These are phyloP conservation scores for Oxygymnocypris stewartii DNA, from an alignment of 2,113 vertebrate genomes.

Conservation along the genomic window DNA sequence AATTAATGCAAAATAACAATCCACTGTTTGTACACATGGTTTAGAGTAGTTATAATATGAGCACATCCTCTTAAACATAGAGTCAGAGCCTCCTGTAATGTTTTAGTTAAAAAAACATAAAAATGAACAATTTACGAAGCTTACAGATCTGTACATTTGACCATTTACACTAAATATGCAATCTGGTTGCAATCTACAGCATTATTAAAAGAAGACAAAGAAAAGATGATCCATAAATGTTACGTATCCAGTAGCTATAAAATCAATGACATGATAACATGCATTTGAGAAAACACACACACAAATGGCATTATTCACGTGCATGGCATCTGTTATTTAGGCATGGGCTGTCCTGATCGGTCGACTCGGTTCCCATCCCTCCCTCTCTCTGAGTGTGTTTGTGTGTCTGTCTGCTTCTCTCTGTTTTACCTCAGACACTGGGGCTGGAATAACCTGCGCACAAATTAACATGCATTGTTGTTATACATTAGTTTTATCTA, in stretches of 20 bases:
- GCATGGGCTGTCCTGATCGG: slow-evolving; percentile 26
- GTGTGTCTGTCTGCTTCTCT: slow-evolving; percentile 19
- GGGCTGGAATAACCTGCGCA: slow-evolving; percentile 45
- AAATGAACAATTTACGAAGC: not conserved
- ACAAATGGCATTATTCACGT: slow-evolving; percentile 31
- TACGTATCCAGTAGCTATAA: not conserved
- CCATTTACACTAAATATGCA: not conserved
- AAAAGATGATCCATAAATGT: not conserved
- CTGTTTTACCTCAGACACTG: slow-evolving; percentile 49
- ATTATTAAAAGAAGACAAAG: not conserved
- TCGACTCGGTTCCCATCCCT: slow-evolving; percentile 24
- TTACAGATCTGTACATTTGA: not conserved
- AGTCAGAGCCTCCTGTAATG: not conserved
- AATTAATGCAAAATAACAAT: slow-evolving; percentile 26
- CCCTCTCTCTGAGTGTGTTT: slow-evolving; percentile 9
- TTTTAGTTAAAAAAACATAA: not conserved
- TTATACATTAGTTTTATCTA: not conserved
- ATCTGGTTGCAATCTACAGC: not conserved
- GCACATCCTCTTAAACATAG: not conserved
- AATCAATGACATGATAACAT: slow-evolving; percentile 3
- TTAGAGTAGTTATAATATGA: not conserved
- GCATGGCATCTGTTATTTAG: slow-evolving; percentile 36
- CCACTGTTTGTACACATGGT: slow-evolving; percentile 1
- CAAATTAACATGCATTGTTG: slow-evolving; percentile 39
- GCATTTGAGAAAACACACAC: slow-evolving; percentile 9